Percentiles rank a stretch among this genome's conserved stretches.
Evolutionary conservation across 2,888 invertebrate genomes (phyloP).

Genomic region (Agrotis clavis): DNA sequence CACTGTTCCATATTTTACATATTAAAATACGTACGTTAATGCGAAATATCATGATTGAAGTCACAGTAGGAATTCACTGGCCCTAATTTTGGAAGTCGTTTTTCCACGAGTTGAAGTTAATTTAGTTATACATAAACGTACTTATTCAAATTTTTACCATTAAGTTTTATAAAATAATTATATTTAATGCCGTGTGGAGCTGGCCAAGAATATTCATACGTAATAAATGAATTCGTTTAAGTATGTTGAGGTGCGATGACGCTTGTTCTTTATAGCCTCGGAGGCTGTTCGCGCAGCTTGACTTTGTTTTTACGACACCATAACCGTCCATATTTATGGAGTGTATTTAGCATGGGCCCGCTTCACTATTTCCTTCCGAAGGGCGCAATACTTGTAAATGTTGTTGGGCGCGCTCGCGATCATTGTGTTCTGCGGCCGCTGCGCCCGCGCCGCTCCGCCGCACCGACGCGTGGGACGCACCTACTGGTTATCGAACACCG

Average conservation of each 20-base stretch:
- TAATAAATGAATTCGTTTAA: slow-evolving; percentile 69
- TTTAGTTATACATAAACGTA: slow-evolving; percentile 35
- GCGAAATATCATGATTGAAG: slow-evolving; percentile 31
- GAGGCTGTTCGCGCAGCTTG: slow-evolving; percentile 86
- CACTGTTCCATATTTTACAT: not conserved
- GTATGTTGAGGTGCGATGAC: slow-evolving; percentile 75
- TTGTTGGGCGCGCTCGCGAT: slow-evolving; percentile 74
- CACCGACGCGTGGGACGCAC: slow-evolving; percentile 84
- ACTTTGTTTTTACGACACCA: slow-evolving; percentile 89
- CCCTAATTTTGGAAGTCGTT: slow-evolving; percentile 21
- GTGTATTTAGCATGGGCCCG: slow-evolving; percentile 85
- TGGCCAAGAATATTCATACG: slow-evolving; percentile 65
- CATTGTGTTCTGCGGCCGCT: slow-evolving; percentile 71
- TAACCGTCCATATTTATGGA: slow-evolving; percentile 87
- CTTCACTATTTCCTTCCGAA: slow-evolving; percentile 84
- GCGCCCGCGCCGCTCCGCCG: slow-evolving; percentile 57
- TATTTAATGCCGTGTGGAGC: slow-evolving; percentile 56
- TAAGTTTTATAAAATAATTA: slow-evolving; percentile 60
- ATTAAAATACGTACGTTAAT: slow-evolving; percentile 19
- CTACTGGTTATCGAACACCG: slow-evolving; percentile 88
- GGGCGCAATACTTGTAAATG: slow-evolving; percentile 80
- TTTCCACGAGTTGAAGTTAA: slow-evolving; percentile 38
- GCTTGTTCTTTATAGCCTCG: slow-evolving; percentile 79
- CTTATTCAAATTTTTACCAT: slow-evolving; percentile 53
- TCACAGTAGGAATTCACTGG: slow-evolving; percentile 21